Evolutionary conservation across 2,113 vertebrate genomes (phyloP), one percentile per base, ranked within the genome.

Genomic region (Scopus umbretta): DNA sequence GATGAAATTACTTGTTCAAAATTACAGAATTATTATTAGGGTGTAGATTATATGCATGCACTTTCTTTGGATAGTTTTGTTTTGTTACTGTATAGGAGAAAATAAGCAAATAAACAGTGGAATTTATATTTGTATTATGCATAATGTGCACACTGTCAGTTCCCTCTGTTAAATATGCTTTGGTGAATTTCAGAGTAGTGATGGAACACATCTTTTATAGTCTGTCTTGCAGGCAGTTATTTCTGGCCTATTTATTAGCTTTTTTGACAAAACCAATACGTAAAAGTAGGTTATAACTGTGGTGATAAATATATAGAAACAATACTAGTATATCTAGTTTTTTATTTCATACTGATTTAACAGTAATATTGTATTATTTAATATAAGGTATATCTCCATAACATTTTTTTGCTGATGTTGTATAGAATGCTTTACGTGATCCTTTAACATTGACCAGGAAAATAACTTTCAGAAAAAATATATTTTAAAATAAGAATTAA

Each of bases 81-180:
- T 91, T 91, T 92, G 52, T 94, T 95, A 92, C 86, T 92, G 53
- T 87, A 43, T 81, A 83, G 80, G 86, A 96, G 86, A 93, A 97
- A 94, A 96, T 55, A 72, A 84, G 85, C 42, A 95, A 58, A 59
- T 18, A 42, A 81, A 36, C 16, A 62, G 59, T 73, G 79, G 71
- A 52, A 42, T 81, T 75, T 19, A 18, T 43, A 26, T 80, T 71
- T 96, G 70, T n/a, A 50, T 92, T 89, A 50, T 76, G 25, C 17
- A 59, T 7, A 52, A 76, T 40, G 78, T 75, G n/a, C 79, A 94
- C 79, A 61, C 47, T 76, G 47, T 82, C 30, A 52, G 49, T 62
- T 87, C 21, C 23, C 20, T 75, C 67, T 61, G 4, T 25, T 80
- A 29, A 90, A 55, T 80, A 32, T 38, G 20, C 45, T 93, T 71